phyloP scores from a whole-genome alignment of 92 coral and sea anemone species.

The Epizoanthus stellaris region DNA sequence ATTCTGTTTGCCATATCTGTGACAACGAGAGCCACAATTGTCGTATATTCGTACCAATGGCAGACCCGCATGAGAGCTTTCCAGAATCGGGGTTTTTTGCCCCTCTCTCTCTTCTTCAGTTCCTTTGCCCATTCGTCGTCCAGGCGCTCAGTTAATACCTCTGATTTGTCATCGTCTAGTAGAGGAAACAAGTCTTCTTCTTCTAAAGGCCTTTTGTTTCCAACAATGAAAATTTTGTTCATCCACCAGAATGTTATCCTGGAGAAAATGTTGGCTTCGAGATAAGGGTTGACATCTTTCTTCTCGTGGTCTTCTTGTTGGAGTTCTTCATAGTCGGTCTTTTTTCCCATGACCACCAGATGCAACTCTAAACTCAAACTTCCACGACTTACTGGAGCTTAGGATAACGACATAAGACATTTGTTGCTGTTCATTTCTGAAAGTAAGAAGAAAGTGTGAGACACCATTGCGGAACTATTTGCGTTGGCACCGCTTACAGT shows the following conservation, averaged over 20 bases:
- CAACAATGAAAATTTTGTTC: conserved; percentile 83
- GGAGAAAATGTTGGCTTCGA: conserved; percentile 79
- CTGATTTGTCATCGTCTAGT: conserved; percentile 85
- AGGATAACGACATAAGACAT: not conserved
- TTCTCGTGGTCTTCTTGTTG: conserved; percentile 62
- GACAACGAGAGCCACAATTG: conserved; percentile 73
- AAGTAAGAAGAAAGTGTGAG: not conserved
- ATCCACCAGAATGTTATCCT: conserved; percentile 87
- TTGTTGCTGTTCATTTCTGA: conserved; percentile 26
- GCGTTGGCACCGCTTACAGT: not conserved
- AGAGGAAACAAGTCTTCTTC: conserved; percentile 84
- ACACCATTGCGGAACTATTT: not conserved
- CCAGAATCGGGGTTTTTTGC: conserved; percentile 85
- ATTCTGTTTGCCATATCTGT: conserved; percentile 93
- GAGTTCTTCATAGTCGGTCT: conserved; percentile 67
- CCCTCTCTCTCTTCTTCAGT: conserved; percentile 66
- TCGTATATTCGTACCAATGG: conserved; percentile 76
- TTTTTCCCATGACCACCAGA: conserved; percentile 67
- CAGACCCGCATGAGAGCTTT: conserved; percentile 88
- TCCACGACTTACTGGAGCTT: conserved; percentile 24
- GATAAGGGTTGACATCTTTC: conserved; percentile 77
- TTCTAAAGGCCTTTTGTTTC: conserved; percentile 84
- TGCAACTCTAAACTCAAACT: not conserved
- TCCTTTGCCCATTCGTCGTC: conserved; percentile 85
- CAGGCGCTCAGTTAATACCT: conserved; percentile 70